Evolutionary conservation across 2,888 invertebrate genomes (phyloP).

Genomic region (Sesia bembeciformis): DNA sequence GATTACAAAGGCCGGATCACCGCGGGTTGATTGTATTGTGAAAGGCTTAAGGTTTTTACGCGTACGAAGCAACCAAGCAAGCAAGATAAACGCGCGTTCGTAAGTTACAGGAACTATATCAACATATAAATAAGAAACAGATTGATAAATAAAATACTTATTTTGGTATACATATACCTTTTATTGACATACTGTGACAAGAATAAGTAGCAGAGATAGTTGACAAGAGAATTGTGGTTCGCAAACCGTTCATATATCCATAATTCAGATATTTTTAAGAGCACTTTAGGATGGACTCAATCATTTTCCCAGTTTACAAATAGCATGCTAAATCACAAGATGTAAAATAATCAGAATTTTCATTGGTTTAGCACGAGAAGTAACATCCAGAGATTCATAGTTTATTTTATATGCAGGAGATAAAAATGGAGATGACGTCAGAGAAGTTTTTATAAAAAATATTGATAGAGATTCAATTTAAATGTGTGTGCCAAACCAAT

Average conservation of each 20-base stretch:
- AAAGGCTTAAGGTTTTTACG: too few species aligned
- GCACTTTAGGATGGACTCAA: conserved; percentile 73
- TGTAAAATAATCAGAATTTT: conserved; percentile 26
- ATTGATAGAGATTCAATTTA: conserved; percentile 19
- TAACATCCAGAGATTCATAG: conserved; percentile 5
- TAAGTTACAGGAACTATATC: too few species aligned
- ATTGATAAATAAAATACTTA: conserved; percentile 1
- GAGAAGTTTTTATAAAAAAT: conserved; percentile 5
- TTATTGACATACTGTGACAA: conserved; percentile 48
- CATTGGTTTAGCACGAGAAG: conserved; percentile 38
- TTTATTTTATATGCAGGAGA: background rate
- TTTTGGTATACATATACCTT: conserved; percentile 19
- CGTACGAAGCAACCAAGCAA: too few species aligned
- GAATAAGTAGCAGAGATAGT: conserved; percentile 41
- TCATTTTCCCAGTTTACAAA: conserved; percentile 50
- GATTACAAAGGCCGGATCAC: too few species aligned
- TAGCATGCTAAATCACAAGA: conserved; percentile 33
- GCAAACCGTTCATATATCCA: conserved; percentile 34
- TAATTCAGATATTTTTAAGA: conserved; percentile 54
- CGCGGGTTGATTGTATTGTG: too few species aligned
- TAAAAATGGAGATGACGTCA: background rate
- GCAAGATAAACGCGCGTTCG: too few species aligned
- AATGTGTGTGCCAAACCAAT: conserved; percentile 47
- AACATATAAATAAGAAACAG: too few species aligned
- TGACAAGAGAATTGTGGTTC: conserved; percentile 20